Base-by-base conservation (phyloP, 2,113 vertebrate genomes). In the Lagopus leucura region DNA sequence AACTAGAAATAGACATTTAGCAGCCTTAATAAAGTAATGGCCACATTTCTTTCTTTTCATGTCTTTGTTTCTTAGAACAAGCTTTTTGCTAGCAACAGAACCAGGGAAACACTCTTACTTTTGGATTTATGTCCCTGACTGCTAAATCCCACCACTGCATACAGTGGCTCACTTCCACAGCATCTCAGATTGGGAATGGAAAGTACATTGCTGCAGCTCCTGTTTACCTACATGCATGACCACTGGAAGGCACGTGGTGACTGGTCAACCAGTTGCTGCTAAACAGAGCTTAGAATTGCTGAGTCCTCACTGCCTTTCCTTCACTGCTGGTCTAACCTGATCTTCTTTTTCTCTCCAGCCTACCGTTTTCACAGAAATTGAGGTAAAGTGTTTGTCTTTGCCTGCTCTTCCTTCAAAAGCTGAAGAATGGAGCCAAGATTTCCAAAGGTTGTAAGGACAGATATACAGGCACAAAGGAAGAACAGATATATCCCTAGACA, bases 361-460 rank as follows among this genome's bases (percentile, higher is more conserved):
- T 69, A 38, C 11, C 36, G 8, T 69, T 84, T 84, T 60, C 30
- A 40, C 15, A 20, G 79, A 89, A 89, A 75, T 40, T 40, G 48
- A 85, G 63, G 7, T 25, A n/a, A 76, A 84, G 43, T 48, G 32
- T 47, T 89, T 91, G 42, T 57, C 65, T 93, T 65, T 72, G 19
- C n/a, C 61, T 75, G 5, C 6, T 78, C 66, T 72, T 90, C 43
- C 48, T 89, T 72, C 72, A 78, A 71, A 86, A 90, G 36, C 42
- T 84, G 61, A 75, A 78, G 72, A 92, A 93, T 30, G 19, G 78
- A 84, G 48, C 85, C 34, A 52, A 87, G 84, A 92, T 17, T 69
- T 55, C n/a, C 28, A 45, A 79, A 87, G 40, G 30, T 43, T 82
- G 27, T 48, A 84, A 76, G 34, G 57, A 74, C 58, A 57, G 34